Conservation (phyloP, 37 sponge, comb jelly and placozoan species). For the Bolinopsis microptera region DNA sequence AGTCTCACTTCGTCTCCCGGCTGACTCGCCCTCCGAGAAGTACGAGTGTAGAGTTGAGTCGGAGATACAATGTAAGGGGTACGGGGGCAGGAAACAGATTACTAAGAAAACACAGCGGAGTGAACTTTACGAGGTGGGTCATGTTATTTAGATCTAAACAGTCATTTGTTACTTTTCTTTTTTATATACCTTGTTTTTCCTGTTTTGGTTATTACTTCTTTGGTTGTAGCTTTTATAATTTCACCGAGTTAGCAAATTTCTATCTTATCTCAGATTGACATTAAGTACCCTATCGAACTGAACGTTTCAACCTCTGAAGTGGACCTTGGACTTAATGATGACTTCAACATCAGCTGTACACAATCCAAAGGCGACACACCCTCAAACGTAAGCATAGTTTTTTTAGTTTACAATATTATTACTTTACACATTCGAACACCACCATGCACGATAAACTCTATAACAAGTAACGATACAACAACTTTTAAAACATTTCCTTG, state of each 20-base stretch:
- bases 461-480: not conserved
- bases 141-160: too few relatives aligned
- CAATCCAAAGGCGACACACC: not conserved
- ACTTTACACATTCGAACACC: too few relatives aligned
- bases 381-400: not conserved
- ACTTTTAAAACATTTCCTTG: slow-evolving; percentile 5
- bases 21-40: not conserved
- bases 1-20: not conserved
- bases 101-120: not conserved
- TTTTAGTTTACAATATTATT: too few relatives aligned
- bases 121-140: not conserved
- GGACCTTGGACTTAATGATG: not conserved
- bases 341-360: slow-evolving; percentile 1
- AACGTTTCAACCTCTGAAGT: not conserved
- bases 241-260: too few relatives aligned
- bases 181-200: too few relatives aligned
- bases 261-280: not conserved
- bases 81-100: not conserved
- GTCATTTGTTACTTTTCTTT: not conserved
- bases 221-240: too few relatives aligned
- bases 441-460: not conserved
- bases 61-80: not conserved
- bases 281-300: slow-evolving; percentile 7
- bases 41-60: not conserved
- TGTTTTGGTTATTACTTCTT: too few relatives aligned